These are phyloP conservation scores for Phrynocephalus versicolor DNA, from an alignment of 2,113 vertebrate species.

Conservation along the genomic window DNA sequence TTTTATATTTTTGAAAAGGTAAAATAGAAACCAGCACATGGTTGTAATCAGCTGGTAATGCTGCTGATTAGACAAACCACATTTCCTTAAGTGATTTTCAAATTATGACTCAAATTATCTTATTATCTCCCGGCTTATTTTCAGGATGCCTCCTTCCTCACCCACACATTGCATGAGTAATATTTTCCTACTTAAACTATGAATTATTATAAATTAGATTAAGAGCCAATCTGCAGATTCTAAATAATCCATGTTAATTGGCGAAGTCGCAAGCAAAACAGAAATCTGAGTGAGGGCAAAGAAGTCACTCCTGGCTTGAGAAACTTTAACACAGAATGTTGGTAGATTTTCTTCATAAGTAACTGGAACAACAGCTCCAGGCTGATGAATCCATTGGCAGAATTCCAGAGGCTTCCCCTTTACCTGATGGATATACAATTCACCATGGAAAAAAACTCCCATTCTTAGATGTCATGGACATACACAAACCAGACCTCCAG, in stretches of 20 bases:
- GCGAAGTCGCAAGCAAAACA: constrained; percentile 15
- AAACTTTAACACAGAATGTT: constrained; percentile 30
- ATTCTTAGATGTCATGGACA: no score
- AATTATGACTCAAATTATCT: constrained; percentile 34
- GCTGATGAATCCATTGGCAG: constrained; percentile 33
- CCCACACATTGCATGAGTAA: neutral
- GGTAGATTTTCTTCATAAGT: constrained; percentile 13
- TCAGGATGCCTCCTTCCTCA: neutral
- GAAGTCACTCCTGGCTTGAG: neutral
- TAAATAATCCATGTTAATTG: constrained; percentile 46
- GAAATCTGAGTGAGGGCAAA: neutral
- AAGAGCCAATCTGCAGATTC: neutral
- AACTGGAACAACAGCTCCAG: neutral
- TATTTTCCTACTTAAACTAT: constrained; percentile 16
- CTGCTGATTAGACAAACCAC: constrained; percentile 14
- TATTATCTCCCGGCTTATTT: constrained; percentile 17
- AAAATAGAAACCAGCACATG: constrained; percentile 9
- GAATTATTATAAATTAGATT: constrained; percentile 32
- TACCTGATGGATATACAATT: constrained; percentile 48
- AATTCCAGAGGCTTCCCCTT: constrained; percentile 50
- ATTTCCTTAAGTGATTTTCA: constrained; percentile 12
- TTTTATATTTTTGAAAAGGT: neutral
- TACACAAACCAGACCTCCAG: no score
- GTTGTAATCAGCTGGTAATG: constrained; percentile 10
- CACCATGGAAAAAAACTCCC: no score